Evolutionary conservation across 30 jellyfish, hydroid and myxozoan genomes (phyloP), one percentile per base, ranked within the genome.

Genomic region (Chrysaora quinquecirrha): DNA sequence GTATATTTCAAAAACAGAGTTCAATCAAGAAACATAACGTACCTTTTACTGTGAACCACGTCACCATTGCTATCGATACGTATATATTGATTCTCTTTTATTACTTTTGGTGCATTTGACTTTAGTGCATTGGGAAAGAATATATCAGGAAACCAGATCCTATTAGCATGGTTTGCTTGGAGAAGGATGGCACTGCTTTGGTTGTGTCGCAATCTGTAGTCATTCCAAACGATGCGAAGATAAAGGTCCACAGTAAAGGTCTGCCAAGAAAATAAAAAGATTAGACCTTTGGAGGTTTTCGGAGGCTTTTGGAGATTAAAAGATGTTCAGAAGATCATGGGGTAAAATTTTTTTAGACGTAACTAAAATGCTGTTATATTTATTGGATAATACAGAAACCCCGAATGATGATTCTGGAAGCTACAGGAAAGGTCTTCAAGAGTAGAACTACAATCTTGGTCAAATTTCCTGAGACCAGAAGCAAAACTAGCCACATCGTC

Each of bases 111-210:
- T 9, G 30, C 34, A 33, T 30, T 25, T 19, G 74, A 20, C 34
- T 62, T 33, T 16, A 62, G 18, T 22, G 74, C 74, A 62, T 62
- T 33, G 0, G 74, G 74, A 18, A 62, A 62, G 48, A 22, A 62
- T n/a, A 62, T 22, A 62, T 62, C 74, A 62, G 74, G 74, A 0
- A 34, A 22, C 74, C 74, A 62, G 29, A 62, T 62, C 47, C 25
- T 62, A 19, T 30, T 16, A 1, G 3, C 16, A 16, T 30, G 34
- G 6, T 62, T 33, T 19, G 74, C 30, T 6, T 62, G 74, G 10
- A 3, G 34, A 0, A 19, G 7, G 74, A 62, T 62, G 3, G 20
- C 34, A 16, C 25, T 30, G 46, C 34, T 62, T 19, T n/a, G 46
- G 34, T 62, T 62, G 34, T 62, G 48, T 18, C 74, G 30, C 48